phyloP scores from a whole-genome alignment of 2,888 invertebrate species.

The Phortica magna region DNA sequence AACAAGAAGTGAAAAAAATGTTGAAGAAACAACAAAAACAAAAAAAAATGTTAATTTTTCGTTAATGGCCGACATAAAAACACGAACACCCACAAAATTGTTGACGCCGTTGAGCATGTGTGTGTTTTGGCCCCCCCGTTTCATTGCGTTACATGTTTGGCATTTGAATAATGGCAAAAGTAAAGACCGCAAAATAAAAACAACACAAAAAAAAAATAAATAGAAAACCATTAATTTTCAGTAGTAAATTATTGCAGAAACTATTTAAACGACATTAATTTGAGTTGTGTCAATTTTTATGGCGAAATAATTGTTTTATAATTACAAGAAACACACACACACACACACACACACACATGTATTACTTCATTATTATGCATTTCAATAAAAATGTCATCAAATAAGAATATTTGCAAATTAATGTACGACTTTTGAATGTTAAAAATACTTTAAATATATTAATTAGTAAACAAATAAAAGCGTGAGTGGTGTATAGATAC shows the following conservation, averaged over 20 bases:
- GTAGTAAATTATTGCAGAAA: not conserved
- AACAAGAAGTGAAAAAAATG: constrained; percentile 17
- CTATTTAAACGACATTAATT: not conserved
- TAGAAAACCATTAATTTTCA: not conserved
- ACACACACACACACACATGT: not conserved
- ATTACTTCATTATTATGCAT: not conserved
- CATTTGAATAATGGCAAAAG: not conserved
- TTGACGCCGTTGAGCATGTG: constrained; percentile 45
- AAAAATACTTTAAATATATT: not conserved
- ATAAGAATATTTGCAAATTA: constrained; percentile 17
- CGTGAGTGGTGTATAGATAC: not conserved
- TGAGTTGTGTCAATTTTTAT: not conserved
- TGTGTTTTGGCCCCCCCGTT: not conserved
- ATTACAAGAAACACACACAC: not conserved
- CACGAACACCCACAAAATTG: constrained; percentile 56
- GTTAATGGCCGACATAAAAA: constrained; percentile 60
- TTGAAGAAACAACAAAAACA: not conserved
- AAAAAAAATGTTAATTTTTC: constrained; percentile 58
- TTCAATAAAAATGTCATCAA: not conserved
- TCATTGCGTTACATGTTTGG: not conserved
- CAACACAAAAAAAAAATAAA: no score
- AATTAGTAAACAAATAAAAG: not conserved
- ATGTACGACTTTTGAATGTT: not conserved
- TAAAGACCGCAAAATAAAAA: not conserved
- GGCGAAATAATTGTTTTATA: not conserved